Conservation (phyloP, 2,113 vertebrate species). For the Oreochromis niloticus region DNA sequence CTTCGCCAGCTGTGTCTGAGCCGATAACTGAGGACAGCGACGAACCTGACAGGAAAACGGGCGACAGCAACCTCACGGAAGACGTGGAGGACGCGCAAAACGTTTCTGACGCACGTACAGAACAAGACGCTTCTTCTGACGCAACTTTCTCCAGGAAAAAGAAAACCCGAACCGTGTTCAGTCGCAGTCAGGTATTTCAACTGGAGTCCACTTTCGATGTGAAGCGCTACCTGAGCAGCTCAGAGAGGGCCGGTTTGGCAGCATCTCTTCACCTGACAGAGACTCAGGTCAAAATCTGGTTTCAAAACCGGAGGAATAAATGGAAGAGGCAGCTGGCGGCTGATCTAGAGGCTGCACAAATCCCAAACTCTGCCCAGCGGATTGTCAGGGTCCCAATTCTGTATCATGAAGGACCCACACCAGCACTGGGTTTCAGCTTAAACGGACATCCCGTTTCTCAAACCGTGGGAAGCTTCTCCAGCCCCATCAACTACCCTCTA, state of each 20-base stretch:
- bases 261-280: slow-evolving; percentile 83
- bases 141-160: slow-evolving; percentile 72
- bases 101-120: slow-evolving; percentile 11
- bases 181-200: slow-evolving; percentile 86
- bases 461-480: slow-evolving; percentile 75
- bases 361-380: slow-evolving; percentile 80
- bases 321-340: slow-evolving; percentile 90
- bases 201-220: slow-evolving; percentile 86
- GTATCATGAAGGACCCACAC: slow-evolving; percentile 81
- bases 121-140: slow-evolving; percentile 36
- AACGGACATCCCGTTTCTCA: slow-evolving; percentile 74
- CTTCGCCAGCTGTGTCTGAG: slow-evolving; percentile 79
- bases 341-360: slow-evolving; percentile 81
- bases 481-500: slow-evolving; percentile 79
- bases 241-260: slow-evolving; percentile 81
- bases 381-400: slow-evolving; percentile 89
- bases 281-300: slow-evolving; percentile 92
- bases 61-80: slow-evolving; percentile 35
- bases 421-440: slow-evolving; percentile 73
- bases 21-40: slow-evolving; percentile 61
- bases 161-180: slow-evolving; percentile 88
- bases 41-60: slow-evolving; percentile 41
- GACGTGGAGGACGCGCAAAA: slow-evolving; percentile 51
- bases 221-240: slow-evolving; percentile 87
- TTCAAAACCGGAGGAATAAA: slow-evolving; percentile 87